phyloP scores from a whole-genome alignment of 2,113 vertebrate genomes.

The Archilochus colubris region DNA sequence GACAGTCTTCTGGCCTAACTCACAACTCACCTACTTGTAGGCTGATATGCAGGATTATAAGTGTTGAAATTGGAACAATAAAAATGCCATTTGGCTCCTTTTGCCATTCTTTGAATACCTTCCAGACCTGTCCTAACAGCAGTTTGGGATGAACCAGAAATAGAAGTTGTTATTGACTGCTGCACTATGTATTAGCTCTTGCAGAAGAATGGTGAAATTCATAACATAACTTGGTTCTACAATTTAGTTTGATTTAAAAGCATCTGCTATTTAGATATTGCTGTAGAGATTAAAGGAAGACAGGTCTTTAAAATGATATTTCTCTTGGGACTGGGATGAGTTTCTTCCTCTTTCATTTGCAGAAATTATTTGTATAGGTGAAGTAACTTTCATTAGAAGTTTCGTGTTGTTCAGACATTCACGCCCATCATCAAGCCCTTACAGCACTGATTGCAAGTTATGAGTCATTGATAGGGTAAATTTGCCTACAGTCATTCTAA shows the following conservation, averaged over 20 bases:
- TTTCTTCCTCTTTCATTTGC: neutral
- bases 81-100: neutral
- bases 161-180: neutral
- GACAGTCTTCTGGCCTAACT: neutral
- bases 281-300: neutral
- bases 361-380: neutral
- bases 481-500: neutral
- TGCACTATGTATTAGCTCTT: neutral
- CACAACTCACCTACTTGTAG: conserved; percentile 3
- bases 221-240: neutral
- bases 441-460: neutral
- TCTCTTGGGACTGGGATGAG: neutral
- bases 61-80: neutral
- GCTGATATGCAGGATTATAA: neutral
- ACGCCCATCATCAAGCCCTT: neutral
- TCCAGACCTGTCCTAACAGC: conserved; percentile 15
- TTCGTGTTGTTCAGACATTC: neutral
- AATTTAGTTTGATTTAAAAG: neutral
- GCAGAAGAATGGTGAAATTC: neutral
- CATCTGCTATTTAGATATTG: neutral
- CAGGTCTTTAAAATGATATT: neutral
- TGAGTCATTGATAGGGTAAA: neutral
- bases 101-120: conserved; percentile 31
- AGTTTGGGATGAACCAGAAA: neutral
- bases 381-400: neutral